phyloP scores from a whole-genome alignment of 2,797 vertebrate genomes.

The Mionectes olivaceus region DNA sequence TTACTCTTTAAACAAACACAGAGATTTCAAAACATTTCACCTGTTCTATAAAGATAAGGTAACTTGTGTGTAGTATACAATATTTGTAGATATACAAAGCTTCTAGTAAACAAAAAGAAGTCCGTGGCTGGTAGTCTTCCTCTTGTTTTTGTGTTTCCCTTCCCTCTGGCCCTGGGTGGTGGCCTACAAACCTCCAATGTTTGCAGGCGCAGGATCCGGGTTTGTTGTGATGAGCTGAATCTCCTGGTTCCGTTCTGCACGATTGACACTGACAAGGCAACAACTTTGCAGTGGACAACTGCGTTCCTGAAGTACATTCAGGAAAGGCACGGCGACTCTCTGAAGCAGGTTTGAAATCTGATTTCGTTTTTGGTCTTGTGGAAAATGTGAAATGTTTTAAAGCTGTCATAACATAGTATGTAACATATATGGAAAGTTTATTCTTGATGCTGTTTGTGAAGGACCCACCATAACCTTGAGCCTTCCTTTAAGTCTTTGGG shows the following conservation, averaged over 20 bases:
- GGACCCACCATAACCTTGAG: not conserved
- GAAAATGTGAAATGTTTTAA: not conserved
- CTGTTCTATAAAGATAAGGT: not conserved
- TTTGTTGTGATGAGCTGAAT: slow-evolving; percentile 94
- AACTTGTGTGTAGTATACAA: not conserved
- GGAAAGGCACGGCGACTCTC: slow-evolving; percentile 84
- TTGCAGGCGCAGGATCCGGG: slow-evolving; percentile 88
- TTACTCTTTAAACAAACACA: not conserved
- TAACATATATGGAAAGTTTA: not conserved
- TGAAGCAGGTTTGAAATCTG: slow-evolving; percentile 84
- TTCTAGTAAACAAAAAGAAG: not conserved
- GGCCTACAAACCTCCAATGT: not conserved
- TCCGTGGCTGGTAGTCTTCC: not conserved
- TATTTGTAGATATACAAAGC: not conserved
- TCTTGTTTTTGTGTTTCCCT: not conserved
- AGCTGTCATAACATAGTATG: accelerated
- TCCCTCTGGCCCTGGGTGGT: not conserved
- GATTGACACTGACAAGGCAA: slow-evolving; percentile 89
- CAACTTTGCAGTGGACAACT: slow-evolving; percentile 91
- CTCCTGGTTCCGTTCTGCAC: slow-evolving; percentile 91
- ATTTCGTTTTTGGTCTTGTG: not conserved
- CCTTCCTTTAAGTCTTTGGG: not conserved
- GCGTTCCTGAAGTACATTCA: slow-evolving; percentile 90
- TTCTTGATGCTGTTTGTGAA: not conserved
- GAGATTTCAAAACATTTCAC: not conserved